These are phyloP conservation scores for Pyxicephalus adspersus DNA, from an alignment of 2,113 vertebrate species.

Conservation along the genomic window DNA sequence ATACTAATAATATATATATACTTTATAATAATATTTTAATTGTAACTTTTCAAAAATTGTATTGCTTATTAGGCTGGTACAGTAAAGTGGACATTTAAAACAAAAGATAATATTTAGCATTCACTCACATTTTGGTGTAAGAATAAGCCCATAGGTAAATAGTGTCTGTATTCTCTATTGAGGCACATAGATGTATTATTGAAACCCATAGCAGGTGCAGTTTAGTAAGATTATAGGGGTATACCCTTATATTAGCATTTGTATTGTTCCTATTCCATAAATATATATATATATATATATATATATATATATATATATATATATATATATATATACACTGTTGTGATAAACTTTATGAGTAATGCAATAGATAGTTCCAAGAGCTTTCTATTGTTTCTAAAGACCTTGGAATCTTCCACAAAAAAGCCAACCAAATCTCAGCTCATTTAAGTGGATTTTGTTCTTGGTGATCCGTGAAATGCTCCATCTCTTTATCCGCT, in stretches of 20 bases:
- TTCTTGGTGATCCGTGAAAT: constrained; percentile 97
- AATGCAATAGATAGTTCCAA: constrained; percentile 78
- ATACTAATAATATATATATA: no score
- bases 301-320: background rate
- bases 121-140: no score
- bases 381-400: constrained; percentile 79
- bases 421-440: constrained; percentile 83
- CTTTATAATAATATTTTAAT: no score
- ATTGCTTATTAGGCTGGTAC: no score
- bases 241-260: background rate
- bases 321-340: background rate
- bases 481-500: constrained; percentile 89
- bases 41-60: no score
- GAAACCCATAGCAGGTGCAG: no score
- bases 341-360: constrained; percentile 69
- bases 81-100: no score
- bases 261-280: background rate
- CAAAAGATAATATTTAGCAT: no score
- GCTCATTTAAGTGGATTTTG: constrained; percentile 90
- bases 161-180: no score
- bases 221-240: no score
- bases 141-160: no score
- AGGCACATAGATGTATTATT: no score
- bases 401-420: constrained; percentile 76
- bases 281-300: background rate